Percentiles rank a stretch among this genome's conserved stretches.
These are phyloP conservation scores for Andrena praecox DNA, from an alignment of 2,888 invertebrate species.

Conservation along the genomic window DNA sequence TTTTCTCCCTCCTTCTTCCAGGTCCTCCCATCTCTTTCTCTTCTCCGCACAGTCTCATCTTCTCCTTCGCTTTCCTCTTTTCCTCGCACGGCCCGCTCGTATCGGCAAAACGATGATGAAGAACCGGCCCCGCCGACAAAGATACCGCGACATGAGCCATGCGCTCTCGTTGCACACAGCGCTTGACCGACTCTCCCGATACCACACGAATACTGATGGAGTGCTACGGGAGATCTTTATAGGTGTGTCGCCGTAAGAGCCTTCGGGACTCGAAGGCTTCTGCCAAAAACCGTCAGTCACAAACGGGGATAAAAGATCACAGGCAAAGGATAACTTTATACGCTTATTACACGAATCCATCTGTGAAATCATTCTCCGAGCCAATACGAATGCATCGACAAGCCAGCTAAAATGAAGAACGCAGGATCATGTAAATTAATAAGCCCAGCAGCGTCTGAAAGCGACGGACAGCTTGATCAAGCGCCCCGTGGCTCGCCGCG, in stretches of 20 bases:
- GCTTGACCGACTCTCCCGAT: slow-evolving; percentile 54
- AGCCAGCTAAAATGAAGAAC: neutral
- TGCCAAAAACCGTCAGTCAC: slow-evolving; percentile 49
- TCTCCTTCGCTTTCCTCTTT: slow-evolving; percentile 48
- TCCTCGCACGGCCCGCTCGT: slow-evolving; percentile 61
- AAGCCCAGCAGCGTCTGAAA: neutral
- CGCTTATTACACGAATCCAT: neutral
- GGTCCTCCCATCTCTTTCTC: slow-evolving; percentile 41
- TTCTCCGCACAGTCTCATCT: slow-evolving; percentile 23
- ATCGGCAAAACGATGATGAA: slow-evolving; percentile 82
- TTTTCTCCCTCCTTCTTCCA: slow-evolving; percentile 14
- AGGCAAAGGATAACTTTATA: neutral
- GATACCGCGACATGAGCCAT: slow-evolving; percentile 82
- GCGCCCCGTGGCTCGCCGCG: slow-evolving; percentile 42
- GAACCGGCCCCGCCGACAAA: slow-evolving; percentile 82
- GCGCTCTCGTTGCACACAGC: slow-evolving; percentile 67
- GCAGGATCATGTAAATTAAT: slow-evolving; percentile 19
- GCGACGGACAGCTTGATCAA: slow-evolving; percentile 19
- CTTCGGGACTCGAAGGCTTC: slow-evolving; percentile 33
- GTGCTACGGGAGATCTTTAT: slow-evolving; percentile 72
- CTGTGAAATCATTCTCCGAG: neutral
- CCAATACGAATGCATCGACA: neutral
- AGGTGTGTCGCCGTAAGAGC: slow-evolving; percentile 75
- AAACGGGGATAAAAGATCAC: neutral
- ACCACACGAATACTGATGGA: slow-evolving; percentile 62